Conservation (phyloP, 2,797 vertebrate species). For the Nothura maculosa region DNA sequence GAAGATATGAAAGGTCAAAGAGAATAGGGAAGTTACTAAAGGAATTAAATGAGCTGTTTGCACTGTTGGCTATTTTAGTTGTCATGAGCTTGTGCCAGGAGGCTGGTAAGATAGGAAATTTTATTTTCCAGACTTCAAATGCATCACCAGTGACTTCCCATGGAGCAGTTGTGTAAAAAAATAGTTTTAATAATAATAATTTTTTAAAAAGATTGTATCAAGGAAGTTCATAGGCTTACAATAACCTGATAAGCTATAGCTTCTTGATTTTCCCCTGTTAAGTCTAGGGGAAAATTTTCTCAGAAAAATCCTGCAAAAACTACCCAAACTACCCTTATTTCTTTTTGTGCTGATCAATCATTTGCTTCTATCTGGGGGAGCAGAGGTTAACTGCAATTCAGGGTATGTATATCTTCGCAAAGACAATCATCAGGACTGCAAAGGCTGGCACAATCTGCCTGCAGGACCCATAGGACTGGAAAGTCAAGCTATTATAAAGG, state of each 20-base stretch:
- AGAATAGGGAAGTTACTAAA: not conserved
- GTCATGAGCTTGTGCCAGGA: not conserved
- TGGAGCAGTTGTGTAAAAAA: not conserved
- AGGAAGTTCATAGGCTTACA: not conserved
- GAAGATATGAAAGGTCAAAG: not conserved
- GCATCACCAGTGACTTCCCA: not conserved
- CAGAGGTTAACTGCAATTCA: not conserved
- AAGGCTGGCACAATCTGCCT: rapidly evolving
- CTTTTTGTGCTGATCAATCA: rapidly evolving
- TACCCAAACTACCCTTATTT: rapidly evolving
- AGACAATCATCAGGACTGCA: rapidly evolving
- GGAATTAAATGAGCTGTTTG: not conserved
- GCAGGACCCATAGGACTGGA: not conserved
- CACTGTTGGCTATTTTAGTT: not conserved
- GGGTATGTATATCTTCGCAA: rapidly evolving
- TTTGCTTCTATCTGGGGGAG: not conserved
- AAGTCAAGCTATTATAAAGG: too few relatives aligned
- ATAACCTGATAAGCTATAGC: too few relatives aligned
- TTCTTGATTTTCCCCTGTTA: not conserved
- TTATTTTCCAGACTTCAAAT: not conserved
- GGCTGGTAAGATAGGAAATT: not conserved
- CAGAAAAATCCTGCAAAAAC: not conserved
- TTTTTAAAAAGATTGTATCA: too few relatives aligned
- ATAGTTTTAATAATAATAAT: not conserved
- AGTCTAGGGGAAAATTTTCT: not conserved